These are phyloP conservation scores for Oxygymnocypris stewartii DNA, from an alignment of 2,113 vertebrate species.

Conservation along the genomic window DNA sequence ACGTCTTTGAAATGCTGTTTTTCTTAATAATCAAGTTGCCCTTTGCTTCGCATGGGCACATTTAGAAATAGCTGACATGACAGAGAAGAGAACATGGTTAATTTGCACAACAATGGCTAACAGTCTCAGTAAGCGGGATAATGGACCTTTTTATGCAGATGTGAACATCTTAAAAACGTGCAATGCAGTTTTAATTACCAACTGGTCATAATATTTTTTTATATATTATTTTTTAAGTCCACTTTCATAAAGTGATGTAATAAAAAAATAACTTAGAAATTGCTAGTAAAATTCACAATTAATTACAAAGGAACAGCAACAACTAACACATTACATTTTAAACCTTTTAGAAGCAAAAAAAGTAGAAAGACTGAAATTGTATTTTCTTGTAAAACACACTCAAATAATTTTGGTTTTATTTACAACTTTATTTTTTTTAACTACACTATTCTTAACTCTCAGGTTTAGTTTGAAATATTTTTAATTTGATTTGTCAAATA, in stretches of 20 bases:
- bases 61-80: constrained; percentile 42
- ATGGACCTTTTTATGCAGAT: neutral
- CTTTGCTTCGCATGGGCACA: constrained; percentile 33
- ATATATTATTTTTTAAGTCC: too few relatives aligned
- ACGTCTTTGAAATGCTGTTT: constrained; percentile 26
- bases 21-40: constrained; percentile 47
- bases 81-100: constrained; percentile 2
- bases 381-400: neutral
- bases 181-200: neutral
- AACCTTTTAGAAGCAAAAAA: neutral
- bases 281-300: neutral
- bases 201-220: neutral
- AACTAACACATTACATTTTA: neutral
- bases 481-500: too few relatives aligned
- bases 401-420: neutral
- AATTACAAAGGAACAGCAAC: neutral
- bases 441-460: too few relatives aligned
- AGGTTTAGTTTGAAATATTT: too few relatives aligned
- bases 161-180: neutral
- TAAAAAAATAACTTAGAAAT: neutral
- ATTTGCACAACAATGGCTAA: constrained; percentile 23
- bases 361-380: neutral
- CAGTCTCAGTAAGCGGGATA: neutral
- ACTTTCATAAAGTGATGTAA: neutral
- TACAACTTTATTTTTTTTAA: neutral